These are phyloP conservation scores for Melanotaenia nigrans DNA, from an alignment of 2,797 vertebrate genomes.

Conservation along the genomic window DNA sequence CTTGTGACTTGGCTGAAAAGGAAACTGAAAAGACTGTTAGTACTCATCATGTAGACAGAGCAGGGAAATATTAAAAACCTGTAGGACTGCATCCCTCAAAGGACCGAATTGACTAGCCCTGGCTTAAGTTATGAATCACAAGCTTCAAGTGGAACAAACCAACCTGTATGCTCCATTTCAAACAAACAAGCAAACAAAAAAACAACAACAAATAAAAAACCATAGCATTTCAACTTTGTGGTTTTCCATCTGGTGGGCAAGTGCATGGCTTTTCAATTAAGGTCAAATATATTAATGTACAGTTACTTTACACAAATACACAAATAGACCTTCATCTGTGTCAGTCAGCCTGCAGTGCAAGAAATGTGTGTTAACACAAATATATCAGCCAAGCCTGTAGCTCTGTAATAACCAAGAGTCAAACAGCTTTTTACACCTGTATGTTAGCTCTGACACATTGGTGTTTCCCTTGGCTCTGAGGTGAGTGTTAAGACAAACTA, in stretches of 20 bases:
- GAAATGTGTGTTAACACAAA: constrained; percentile 54
- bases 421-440: constrained; percentile 64
- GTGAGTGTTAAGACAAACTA: constrained; percentile 71
- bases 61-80: background rate
- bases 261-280: constrained; percentile 22
- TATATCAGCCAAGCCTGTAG: constrained; percentile 47
- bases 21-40: background rate
- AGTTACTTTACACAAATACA: constrained; percentile 34
- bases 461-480: constrained; percentile 73
- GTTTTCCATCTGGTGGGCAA: constrained; percentile 19
- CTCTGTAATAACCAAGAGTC: constrained; percentile 48
- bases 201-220: background rate
- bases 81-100: background rate
- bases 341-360: constrained; percentile 18
- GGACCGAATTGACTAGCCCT: background rate
- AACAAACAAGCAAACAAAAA: background rate
- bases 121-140: background rate
- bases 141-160: background rate
- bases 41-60: background rate
- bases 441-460: constrained; percentile 69
- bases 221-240: constrained; percentile 13
- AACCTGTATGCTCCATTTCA: constrained; percentile 2
- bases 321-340: constrained; percentile 39
- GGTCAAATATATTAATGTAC: constrained; percentile 42
- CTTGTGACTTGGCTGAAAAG: background rate